Conservation (phyloP, 1,140 invertebrate genomes). For the Drosophila varians region DNA sequence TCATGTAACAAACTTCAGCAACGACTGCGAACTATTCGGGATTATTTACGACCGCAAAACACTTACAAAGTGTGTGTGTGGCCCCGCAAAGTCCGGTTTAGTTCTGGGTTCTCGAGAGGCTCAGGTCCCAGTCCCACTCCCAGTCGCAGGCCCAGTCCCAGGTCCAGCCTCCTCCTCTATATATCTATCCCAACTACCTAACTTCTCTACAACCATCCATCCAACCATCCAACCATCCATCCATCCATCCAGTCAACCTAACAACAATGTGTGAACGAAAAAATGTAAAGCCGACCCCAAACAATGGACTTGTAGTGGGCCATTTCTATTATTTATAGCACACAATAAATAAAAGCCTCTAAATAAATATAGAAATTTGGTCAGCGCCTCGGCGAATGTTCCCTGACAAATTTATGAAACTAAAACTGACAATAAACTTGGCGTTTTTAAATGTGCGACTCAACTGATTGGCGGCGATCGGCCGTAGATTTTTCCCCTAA, state of each 20-base stretch:
- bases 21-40: slow-evolving; percentile 56
- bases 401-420: too few relatives aligned
- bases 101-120: neutral
- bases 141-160: too few relatives aligned
- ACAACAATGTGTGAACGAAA: slow-evolving; percentile 56
- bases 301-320: slow-evolving; percentile 38
- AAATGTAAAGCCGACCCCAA: slow-evolving; percentile 2
- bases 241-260: slow-evolving; percentile 10
- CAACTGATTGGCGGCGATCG: too few relatives aligned
- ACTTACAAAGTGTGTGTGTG: slow-evolving; percentile 68
- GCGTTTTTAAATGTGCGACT: neutral
- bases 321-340: slow-evolving; percentile 48
- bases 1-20: slow-evolving; percentile 73
- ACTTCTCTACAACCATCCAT: too few relatives aligned
- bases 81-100: slow-evolving; percentile 24
- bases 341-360: slow-evolving; percentile 22
- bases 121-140: too few relatives aligned
- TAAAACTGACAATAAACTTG: neutral
- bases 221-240: neutral
- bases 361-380: slow-evolving; percentile 20
- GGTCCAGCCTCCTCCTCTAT: neutral
- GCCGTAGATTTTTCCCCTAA: neutral
- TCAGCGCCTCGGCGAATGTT: neutral
- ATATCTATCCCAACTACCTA: too few relatives aligned
- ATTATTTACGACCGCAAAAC: slow-evolving; percentile 72